These are phyloP conservation scores for Ptychoptera albimana DNA, from an alignment of 2,888 invertebrate species.

Conservation along the genomic window DNA sequence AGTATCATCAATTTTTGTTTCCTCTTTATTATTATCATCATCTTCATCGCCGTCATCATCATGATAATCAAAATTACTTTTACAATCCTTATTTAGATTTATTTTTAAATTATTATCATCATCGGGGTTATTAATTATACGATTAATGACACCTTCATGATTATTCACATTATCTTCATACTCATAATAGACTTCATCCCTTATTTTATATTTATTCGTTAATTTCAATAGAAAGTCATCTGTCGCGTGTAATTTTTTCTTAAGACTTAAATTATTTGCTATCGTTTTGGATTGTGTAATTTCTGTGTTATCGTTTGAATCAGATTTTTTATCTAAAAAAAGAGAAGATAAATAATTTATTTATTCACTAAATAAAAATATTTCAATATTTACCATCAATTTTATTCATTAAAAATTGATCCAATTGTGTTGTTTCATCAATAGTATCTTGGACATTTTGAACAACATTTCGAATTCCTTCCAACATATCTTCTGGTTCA, in stretches of 20 bases:
- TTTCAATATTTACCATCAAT: slow-evolving; percentile 12
- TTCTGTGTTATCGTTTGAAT: no score
- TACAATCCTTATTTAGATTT: no score
- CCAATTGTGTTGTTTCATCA: slow-evolving; percentile 15
- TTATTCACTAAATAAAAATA: background rate
- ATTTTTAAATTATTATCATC: no score
- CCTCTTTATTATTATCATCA: background rate
- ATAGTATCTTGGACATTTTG: slow-evolving; percentile 32
- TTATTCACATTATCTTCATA: background rate
- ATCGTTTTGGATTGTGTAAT: no score
- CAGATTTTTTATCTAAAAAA: no score
- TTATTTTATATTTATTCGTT: no score
- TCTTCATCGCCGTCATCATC: background rate
- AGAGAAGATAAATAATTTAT: background rate
- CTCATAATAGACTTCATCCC: background rate
- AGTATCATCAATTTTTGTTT: background rate
- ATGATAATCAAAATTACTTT: background rate
- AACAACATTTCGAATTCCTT: slow-evolving; percentile 65
- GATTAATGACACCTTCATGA: background rate
- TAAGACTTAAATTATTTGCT: no score
- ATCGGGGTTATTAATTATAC: background rate
- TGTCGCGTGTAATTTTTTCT: no score
- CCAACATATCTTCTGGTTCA: slow-evolving; percentile 74
- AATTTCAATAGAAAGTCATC: no score
- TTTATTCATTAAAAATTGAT: slow-evolving; percentile 16